Percentiles rank a stretch among this genome's conserved stretches.
phyloP scores from a whole-genome alignment of 1,140 invertebrate species.

The Solenopsis fugax region DNA sequence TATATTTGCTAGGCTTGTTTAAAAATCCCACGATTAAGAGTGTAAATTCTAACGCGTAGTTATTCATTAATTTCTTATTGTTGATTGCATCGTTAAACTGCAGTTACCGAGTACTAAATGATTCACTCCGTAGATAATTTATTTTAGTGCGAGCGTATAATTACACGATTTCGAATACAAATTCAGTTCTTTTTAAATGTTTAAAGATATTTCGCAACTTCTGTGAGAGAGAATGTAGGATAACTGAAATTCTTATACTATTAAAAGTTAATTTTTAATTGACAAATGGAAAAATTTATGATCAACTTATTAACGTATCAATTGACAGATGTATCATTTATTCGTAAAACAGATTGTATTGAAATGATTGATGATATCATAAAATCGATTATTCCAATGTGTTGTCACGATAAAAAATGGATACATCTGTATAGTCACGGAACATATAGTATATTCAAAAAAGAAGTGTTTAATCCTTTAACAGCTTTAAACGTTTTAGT shows the following conservation, averaged over 20 bases:
- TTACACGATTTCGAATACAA: not conserved
- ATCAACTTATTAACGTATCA: slow-evolving; percentile 18
- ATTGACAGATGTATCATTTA: not conserved
- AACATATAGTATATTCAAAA: not conserved
- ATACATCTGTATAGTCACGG: not conserved
- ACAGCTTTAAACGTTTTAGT: too few species aligned
- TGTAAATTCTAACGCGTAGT: too few species aligned
- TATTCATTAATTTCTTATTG: slow-evolving; percentile 1
- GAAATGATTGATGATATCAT: not conserved
- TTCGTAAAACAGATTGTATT: not conserved
- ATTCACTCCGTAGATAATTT: slow-evolving; percentile 5
- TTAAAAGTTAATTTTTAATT: not conserved
- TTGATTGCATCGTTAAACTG: not conserved
- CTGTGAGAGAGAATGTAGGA: not conserved
- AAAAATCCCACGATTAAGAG: not conserved
- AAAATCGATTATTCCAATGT: not conserved
- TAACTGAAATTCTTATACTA: not conserved
- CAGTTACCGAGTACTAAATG: not conserved
- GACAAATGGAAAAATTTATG: not conserved
- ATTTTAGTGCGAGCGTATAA: not conserved
- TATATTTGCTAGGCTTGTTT: not conserved
- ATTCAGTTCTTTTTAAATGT: not conserved
- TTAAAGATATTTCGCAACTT: not conserved
- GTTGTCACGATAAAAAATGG: slow-evolving; percentile 17
- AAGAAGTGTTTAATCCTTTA: too few species aligned